Conservation (phyloP, 1,140 invertebrate genomes). For the Mya arenaria region DNA sequence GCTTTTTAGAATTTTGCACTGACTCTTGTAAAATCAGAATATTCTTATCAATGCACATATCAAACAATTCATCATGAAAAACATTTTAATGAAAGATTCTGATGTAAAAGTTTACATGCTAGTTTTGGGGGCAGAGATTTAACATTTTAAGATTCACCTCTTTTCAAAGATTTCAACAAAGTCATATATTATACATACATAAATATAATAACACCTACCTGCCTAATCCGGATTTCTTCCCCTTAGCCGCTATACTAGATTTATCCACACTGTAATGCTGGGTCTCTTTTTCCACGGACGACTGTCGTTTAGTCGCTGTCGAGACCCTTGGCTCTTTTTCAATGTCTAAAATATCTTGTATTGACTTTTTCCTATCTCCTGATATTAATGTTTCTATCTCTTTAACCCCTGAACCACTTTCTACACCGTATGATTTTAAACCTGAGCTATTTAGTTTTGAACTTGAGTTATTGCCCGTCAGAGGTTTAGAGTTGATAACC, state of each 20-base stretch:
- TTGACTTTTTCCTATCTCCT: conserved; percentile 33
- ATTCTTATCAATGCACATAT: too few species aligned
- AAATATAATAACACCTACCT: not conserved
- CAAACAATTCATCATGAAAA: too few species aligned
- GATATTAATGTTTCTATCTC: conserved; percentile 56
- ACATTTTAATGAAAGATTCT: too few species aligned
- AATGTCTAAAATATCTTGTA: conserved; percentile 63
- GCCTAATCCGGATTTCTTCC: conserved; percentile 1
- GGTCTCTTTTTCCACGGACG: conserved; percentile 50
- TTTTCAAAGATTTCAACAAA: not conserved
- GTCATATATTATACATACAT: not conserved
- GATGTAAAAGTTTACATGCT: too few species aligned
- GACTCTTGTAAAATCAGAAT: too few species aligned
- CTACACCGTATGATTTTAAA: not conserved
- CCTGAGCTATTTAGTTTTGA: not conserved
- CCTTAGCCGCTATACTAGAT: conserved; percentile 66
- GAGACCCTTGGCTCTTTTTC: conserved; percentile 27
- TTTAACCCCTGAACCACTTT: conserved; percentile 19
- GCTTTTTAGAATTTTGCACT: too few species aligned
- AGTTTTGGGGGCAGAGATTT: too few species aligned
- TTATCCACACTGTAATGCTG: conserved; percentile 68
- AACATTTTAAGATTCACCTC: too few species aligned
- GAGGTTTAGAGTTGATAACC: conserved; percentile 38
- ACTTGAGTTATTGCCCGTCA: too few species aligned
- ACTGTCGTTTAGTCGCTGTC: conserved; percentile 37